These are phyloP conservation scores for Todiramphus saurophagus DNA, from an alignment of 2,113 vertebrate genomes.

Conservation along the genomic window DNA sequence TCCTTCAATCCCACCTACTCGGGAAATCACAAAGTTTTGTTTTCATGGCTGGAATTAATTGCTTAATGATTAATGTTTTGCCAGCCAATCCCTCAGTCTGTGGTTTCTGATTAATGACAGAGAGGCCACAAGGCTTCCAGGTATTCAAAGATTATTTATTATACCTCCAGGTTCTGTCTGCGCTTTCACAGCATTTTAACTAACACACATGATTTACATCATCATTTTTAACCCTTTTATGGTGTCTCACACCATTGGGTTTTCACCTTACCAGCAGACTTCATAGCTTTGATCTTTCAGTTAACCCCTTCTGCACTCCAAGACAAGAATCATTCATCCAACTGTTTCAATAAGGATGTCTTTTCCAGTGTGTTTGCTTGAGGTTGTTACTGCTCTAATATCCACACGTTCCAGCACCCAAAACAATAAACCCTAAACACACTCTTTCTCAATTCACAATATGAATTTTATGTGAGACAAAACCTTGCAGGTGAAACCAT, in stretches of 20 bases:
- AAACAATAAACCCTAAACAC: background rate
- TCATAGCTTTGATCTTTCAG: slow-evolving; percentile 23
- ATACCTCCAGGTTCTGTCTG: slow-evolving; percentile 42
- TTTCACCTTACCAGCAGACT: background rate
- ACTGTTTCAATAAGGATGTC: background rate
- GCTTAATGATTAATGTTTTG: slow-evolving; percentile 62
- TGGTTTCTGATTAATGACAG: slow-evolving; percentile 65
- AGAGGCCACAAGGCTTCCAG: slow-evolving; percentile 44
- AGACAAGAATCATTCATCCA: background rate
- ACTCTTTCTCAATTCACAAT: background rate
- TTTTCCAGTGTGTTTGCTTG: slow-evolving; percentile 11
- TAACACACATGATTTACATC: background rate
- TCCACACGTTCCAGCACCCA: background rate
- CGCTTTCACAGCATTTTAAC: slow-evolving; percentile 34
- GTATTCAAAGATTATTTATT: slow-evolving; percentile 53
- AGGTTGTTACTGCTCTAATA: background rate
- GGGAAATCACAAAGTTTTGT: slow-evolving; percentile 36
- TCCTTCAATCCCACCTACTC: slow-evolving; percentile 27
- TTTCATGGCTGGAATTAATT: slow-evolving; percentile 43
- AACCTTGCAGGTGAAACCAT: background rate
- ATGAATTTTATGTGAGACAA: slow-evolving; percentile 9
- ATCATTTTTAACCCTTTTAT: slow-evolving; percentile 23
- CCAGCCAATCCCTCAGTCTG: slow-evolving; percentile 29
- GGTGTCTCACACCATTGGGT: background rate
- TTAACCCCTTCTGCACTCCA: background rate